Percentiles rank a stretch among this genome's conserved stretches.
These are phyloP conservation scores for Tachina lurida DNA, from an alignment of 2,888 invertebrate genomes.

Conservation along the genomic window DNA sequence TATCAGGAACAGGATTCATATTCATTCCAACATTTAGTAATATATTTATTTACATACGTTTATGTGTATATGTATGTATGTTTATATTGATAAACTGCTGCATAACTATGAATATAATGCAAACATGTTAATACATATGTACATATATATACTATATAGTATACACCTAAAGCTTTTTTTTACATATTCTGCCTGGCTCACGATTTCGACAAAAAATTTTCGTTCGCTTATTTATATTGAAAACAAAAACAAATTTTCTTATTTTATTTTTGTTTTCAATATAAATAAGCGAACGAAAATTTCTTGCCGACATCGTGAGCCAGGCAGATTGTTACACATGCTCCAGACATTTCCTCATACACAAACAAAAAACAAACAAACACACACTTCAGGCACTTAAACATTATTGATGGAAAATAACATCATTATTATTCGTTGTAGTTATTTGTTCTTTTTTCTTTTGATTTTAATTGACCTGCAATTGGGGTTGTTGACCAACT, in stretches of 20 bases:
- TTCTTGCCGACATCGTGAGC: too few relatives aligned
- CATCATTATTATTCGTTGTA: slow-evolving; percentile 49
- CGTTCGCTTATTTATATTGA: too few relatives aligned
- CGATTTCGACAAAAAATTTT: too few relatives aligned
- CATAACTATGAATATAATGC: not conserved
- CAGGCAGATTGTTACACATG: slow-evolving; percentile 64
- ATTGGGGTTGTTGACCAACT: slow-evolving; percentile 70
- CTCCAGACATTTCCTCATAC: not conserved
- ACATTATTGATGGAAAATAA: slow-evolving; percentile 51
- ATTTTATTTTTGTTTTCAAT: too few relatives aligned
- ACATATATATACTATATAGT: slow-evolving; percentile 2
- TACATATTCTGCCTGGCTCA: too few relatives aligned
- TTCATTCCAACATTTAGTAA: slow-evolving; percentile 25
- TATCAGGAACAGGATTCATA: slow-evolving; percentile 22
- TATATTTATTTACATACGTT: slow-evolving; percentile 5
- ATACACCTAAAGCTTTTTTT: slow-evolving; percentile 41
- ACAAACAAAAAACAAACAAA: not conserved
- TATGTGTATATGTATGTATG: too few relatives aligned
- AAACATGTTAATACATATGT: not conserved
- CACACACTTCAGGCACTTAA: not conserved
- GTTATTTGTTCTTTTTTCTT: slow-evolving; percentile 40
- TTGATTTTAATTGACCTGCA: slow-evolving; percentile 65
- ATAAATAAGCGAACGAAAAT: too few relatives aligned
- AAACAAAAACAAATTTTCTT: too few relatives aligned
- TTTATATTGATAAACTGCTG: slow-evolving; percentile 37